Evolutionary conservation across 2,888 invertebrate genomes (phyloP).

Genomic region (Platycnemis pennipes): DNA sequence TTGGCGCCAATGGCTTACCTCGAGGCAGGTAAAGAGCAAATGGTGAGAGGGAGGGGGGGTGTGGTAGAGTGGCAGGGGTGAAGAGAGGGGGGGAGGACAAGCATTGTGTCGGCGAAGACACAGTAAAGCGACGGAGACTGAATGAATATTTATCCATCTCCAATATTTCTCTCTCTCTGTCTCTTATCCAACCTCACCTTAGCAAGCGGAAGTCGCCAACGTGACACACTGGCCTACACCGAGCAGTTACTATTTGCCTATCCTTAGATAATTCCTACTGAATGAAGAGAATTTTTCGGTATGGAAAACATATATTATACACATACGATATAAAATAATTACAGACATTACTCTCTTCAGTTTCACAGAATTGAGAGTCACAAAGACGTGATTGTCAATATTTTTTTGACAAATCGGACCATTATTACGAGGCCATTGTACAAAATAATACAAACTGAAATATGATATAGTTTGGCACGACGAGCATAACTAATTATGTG

Average conservation of each 20-base stretch:
- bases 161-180: neutral
- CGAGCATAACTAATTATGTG: too few relatives aligned
- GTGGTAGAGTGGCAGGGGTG: neutral
- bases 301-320: too few relatives aligned
- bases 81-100: neutral
- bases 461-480: too few relatives aligned
- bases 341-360: too few relatives aligned
- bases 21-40: neutral
- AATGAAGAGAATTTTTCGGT: too few relatives aligned
- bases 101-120: neutral
- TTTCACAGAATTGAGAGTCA: too few relatives aligned
- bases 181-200: neutral
- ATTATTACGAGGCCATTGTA: too few relatives aligned
- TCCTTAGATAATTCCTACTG: too few relatives aligned
- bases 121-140: neutral
- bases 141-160: neutral
- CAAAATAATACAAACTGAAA: too few relatives aligned
- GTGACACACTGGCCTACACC: conserved; percentile 22
- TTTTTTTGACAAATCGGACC: too few relatives aligned
- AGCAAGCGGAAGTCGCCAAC: neutral
- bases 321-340: too few relatives aligned
- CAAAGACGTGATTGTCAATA: too few relatives aligned
- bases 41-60: neutral
- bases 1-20: neutral
- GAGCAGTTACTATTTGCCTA: neutral